Evolutionary conservation across 2,888 invertebrate species (phyloP).

Genomic region (Clusia tigrina): DNA sequence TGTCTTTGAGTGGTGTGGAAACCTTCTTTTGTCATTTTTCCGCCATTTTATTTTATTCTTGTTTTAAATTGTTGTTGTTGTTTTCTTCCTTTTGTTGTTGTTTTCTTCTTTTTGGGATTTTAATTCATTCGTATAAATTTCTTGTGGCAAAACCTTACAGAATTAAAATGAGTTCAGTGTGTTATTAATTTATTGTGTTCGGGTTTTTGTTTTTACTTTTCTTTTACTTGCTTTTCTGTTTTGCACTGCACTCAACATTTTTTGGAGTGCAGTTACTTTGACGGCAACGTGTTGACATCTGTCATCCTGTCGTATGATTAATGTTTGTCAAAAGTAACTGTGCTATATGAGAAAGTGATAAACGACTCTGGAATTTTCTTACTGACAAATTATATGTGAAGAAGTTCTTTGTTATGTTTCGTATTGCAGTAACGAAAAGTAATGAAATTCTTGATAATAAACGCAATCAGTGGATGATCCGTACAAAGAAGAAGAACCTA

Average conservation of each 20-base stretch:
- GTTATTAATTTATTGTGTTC: conserved; percentile 23
- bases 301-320: conserved; percentile 56
- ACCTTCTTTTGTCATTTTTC: conserved; percentile 29
- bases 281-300: conserved; percentile 50
- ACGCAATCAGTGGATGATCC: no score
- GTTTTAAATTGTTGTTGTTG: conserved; percentile 19
- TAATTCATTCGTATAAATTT: conserved; percentile 20
- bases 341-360: conserved; percentile 45
- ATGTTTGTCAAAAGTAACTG: conserved; percentile 49
- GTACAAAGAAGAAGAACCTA: no score
- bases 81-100: conserved; percentile 7
- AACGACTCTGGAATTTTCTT: conserved; percentile 35
- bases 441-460: no score
- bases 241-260: conserved; percentile 4
- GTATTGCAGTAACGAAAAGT: no score
- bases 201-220: conserved; percentile 17
- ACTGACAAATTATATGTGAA: conserved; percentile 18
- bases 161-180: conserved; percentile 24
- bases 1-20: conserved; percentile 8
- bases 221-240: conserved; percentile 15
- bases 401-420: no score
- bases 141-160: conserved; percentile 13
- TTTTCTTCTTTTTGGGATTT: neutral
- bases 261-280: conserved; percentile 35
- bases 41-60: conserved; percentile 31